Percentiles rank a stretch among this genome's conserved stretches.
Conservation (phyloP, 2,113 vertebrate species). For the Pogona vitticeps region DNA sequence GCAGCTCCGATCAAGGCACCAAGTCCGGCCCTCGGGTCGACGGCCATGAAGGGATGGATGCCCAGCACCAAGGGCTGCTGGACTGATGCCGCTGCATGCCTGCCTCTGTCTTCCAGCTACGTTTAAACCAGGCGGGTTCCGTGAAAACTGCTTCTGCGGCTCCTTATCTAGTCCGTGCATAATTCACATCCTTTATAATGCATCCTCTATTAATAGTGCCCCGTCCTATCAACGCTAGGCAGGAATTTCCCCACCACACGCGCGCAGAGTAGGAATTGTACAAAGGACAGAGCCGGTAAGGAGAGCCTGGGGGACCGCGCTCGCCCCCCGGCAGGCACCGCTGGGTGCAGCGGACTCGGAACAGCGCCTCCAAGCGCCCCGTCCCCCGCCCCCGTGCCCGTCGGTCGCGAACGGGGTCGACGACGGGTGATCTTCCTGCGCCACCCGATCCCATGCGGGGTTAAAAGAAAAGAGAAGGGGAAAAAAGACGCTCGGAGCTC, state of each 20-base stretch:
- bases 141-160: not conserved
- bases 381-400: too few relatives aligned
- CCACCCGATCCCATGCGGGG: too few relatives aligned
- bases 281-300: not conserved
- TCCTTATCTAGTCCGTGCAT: not conserved
- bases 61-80: not conserved
- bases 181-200: not conserved
- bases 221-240: not conserved
- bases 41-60: too few relatives aligned
- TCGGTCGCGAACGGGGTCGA: too few relatives aligned
- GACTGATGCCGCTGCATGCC: not conserved
- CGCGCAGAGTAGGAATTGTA: not conserved
- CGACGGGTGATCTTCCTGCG: too few relatives aligned
- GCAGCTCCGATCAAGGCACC: not conserved
- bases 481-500: too few relatives aligned
- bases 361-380: too few relatives aligned
- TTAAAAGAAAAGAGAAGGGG: too few relatives aligned
- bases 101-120: not conserved
- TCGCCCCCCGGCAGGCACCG: too few relatives aligned
- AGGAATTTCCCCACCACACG: constrained; percentile 48
- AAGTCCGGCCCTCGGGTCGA: too few relatives aligned
- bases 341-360: too few relatives aligned
- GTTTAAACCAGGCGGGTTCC: not conserved
- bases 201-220: not conserved
- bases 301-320: not conserved